Evolutionary conservation across 2,113 vertebrate species (phyloP), one percentile per base, ranked within the genome.

Genomic region (Pelvicachromis taeniatus): DNA sequence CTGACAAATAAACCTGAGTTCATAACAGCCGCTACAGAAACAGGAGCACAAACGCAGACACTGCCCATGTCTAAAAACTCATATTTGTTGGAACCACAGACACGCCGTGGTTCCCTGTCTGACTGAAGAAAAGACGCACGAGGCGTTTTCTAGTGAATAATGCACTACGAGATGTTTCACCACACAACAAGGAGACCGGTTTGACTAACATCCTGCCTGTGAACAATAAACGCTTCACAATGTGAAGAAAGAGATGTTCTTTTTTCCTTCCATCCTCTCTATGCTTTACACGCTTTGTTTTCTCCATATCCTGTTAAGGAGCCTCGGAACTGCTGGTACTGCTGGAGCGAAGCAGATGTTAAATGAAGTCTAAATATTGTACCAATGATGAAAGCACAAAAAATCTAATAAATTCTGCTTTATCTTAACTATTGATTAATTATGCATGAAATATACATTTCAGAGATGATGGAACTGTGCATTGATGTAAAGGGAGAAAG

Each of bases 1-100:
- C 78, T 84, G 87, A 91, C 89, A 91, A 90, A 93, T 78, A 92
- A 85, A 84, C 31, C 38, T 4, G 9, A 63, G 59, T 86, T 89
- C 77, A 83, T 87, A 85, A 73, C 65, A 61, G 23, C 83, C 78
- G 4, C 77, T 23, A 48, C 26, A 52, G 82, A 63, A 81, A 75
- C 48, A n/a, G 33, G 52, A 80, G 87, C 82, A 78, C 48, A 85
- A 54, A 29, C 17, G 50, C 1, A 54, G 83, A 50, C 63, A 4
- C 11, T 19, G 7, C 48, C 6, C 31, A 83, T 78, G 65, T 82
- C 85, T 68, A 4, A 77, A 3, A 45, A 68, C 86, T 85, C 42
- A 16, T 5, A 31, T 54, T 54, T 53, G 33, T 4, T 29, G 80
- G 21, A 73, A 78, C 45, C 4, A 40, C 83, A 73, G 55, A 80